Evolutionary conservation across 2,888 invertebrate species (phyloP).

Genomic region (Halocaridina rubra): DNA sequence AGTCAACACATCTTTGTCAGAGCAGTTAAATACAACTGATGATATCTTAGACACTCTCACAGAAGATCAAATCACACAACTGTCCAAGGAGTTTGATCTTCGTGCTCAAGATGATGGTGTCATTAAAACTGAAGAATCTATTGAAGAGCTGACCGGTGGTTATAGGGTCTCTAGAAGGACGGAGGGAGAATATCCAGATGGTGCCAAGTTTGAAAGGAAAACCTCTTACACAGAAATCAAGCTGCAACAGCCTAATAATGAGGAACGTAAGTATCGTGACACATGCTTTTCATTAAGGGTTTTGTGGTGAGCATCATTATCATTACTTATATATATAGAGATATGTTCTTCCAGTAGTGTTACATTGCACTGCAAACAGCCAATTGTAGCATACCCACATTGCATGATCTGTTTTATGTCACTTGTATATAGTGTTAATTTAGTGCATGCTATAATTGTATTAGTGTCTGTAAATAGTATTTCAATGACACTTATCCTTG

Average conservation of each 20-base stretch:
- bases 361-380: too few relatives aligned
- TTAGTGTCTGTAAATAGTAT: too few relatives aligned
- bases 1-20: not conserved
- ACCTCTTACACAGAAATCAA: slow-evolving; percentile 62
- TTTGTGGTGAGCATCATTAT: not conserved
- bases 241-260: slow-evolving; percentile 38
- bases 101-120: slow-evolving; percentile 49
- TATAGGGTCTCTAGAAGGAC: slow-evolving; percentile 19
- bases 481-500: too few relatives aligned
- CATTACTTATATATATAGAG: too few relatives aligned
- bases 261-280: slow-evolving; percentile 36
- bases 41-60: slow-evolving; percentile 52
- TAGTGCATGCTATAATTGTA: too few relatives aligned
- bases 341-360: too few relatives aligned
- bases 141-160: slow-evolving; percentile 20
- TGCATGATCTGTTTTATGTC: too few relatives aligned
- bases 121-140: slow-evolving; percentile 33
- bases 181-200: slow-evolving; percentile 14
- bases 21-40: slow-evolving; percentile 8
- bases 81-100: slow-evolving; percentile 57
- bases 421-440: too few relatives aligned
- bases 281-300: not conserved
- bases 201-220: slow-evolving; percentile 43
- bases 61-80: slow-evolving; percentile 50
- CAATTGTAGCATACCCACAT: too few relatives aligned